These are phyloP conservation scores for Pteruthius melanotis DNA, from an alignment of 2,113 vertebrate genomes.

Conservation along the genomic window DNA sequence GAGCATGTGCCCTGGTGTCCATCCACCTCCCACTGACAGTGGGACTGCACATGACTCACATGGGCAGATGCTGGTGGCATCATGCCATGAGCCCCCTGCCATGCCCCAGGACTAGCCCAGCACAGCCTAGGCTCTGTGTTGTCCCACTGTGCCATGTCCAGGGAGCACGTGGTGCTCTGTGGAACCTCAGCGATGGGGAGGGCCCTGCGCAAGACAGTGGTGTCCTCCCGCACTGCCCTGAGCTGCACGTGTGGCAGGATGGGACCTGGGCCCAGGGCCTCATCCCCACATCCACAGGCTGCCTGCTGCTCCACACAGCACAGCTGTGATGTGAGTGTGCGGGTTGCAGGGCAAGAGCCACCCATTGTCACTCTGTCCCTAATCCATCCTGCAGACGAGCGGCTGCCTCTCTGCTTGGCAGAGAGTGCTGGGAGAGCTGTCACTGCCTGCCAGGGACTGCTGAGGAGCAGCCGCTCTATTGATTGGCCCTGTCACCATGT, in stretches of 20 bases:
- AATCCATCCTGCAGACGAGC: background rate
- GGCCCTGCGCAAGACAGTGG: accelerated
- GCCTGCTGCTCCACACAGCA: background rate
- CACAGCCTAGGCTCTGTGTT: background rate
- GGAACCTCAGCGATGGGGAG: accelerated
- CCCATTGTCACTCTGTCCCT: background rate
- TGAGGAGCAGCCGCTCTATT: background rate
- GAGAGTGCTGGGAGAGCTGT: background rate
- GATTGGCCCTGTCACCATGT: background rate
- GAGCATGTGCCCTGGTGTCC: accelerated
- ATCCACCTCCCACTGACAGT: background rate
- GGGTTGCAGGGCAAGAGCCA: background rate
- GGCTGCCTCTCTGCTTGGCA: background rate
- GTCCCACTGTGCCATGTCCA: accelerated
- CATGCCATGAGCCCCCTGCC: accelerated
- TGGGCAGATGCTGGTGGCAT: background rate
- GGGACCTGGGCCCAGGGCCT: background rate
- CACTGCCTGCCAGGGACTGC: background rate
- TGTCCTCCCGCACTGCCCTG: background rate
- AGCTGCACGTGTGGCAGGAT: accelerated
- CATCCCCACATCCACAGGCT: background rate
- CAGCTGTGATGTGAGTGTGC: background rate
- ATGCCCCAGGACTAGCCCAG: background rate
- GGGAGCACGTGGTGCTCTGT: accelerated
- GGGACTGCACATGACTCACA: accelerated